Evolutionary conservation across 2,797 vertebrate genomes (phyloP).

Genomic region (Channallabes apus): DNA sequence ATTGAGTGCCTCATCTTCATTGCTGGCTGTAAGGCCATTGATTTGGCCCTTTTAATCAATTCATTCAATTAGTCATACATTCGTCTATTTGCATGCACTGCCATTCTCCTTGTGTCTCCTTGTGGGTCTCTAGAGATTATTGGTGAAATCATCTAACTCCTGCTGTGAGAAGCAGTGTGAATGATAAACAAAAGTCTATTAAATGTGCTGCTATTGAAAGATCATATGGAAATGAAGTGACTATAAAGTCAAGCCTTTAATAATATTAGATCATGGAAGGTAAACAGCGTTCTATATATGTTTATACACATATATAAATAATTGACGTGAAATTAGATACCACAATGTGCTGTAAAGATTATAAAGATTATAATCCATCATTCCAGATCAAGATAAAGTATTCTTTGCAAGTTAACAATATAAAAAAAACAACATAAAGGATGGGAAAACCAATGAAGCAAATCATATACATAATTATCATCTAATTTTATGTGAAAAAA

Average conservation of each 20-base stretch:
- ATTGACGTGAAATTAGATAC: not conserved
- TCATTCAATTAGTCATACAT: conserved; percentile 62
- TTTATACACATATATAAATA: not conserved
- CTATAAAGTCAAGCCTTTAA: conserved; percentile 24
- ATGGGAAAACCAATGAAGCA: not conserved
- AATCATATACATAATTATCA: not conserved
- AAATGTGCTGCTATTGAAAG: conserved; percentile 50
- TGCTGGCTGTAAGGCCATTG: conserved; percentile 59
- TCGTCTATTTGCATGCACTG: conserved; percentile 54
- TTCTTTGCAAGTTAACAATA: not conserved
- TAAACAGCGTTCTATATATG: not conserved
- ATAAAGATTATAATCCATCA: conserved; percentile 12
- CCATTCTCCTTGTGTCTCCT: conserved; percentile 55
- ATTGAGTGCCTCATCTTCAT: conserved; percentile 61
- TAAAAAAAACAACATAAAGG: not conserved
- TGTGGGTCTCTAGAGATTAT: conserved; percentile 55
- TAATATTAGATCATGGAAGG: conserved; percentile 19
- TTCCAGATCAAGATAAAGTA: not conserved
- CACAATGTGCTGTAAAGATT: not conserved
- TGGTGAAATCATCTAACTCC: conserved; percentile 55
- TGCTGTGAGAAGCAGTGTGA: conserved; percentile 41
- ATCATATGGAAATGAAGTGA: conserved; percentile 44
- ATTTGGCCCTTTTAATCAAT: conserved; percentile 60
- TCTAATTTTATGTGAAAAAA: not conserved
- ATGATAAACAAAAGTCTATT: conserved; percentile 59